Percentiles rank a stretch among this genome's conserved stretches.
These are phyloP conservation scores for Dendrolimus punctatus DNA, from an alignment of 1,140 invertebrate genomes.

Conservation along the genomic window DNA sequence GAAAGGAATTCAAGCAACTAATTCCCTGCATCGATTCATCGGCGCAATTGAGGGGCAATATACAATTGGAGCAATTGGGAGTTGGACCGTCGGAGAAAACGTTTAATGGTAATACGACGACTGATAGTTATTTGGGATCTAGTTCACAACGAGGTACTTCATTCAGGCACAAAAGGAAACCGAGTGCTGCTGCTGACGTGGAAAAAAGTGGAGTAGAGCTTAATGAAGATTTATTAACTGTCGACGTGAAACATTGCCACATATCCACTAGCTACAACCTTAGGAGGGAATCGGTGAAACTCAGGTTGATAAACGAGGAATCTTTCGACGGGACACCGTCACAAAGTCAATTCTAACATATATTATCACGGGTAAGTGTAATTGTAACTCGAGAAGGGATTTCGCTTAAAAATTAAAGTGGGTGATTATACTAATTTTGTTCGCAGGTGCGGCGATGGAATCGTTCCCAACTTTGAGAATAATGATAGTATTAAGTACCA, in stretches of 20 bases:
- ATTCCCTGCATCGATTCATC: constrained; percentile 81
- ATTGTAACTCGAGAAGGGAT: not conserved
- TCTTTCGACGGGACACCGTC: constrained; percentile 50
- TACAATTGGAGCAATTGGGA: constrained; percentile 55
- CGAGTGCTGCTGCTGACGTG: constrained; percentile 57
- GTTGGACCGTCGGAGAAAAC: constrained; percentile 75
- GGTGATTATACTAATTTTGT: constrained; percentile 9
- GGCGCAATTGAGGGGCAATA: constrained; percentile 43
- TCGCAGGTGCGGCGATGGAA: constrained; percentile 42
- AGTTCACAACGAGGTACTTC: constrained; percentile 53
- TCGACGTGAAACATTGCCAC: constrained; percentile 63
- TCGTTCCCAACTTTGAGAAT: constrained; percentile 41
- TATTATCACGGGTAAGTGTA: constrained; percentile 46
- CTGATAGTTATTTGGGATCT: constrained; percentile 54
- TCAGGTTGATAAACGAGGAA: constrained; percentile 67
- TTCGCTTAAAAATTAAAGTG: not conserved
- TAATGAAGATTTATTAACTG: constrained; percentile 57
- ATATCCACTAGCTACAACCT: constrained; percentile 67
- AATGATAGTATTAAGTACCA: constrained; percentile 24
- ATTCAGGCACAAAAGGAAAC: constrained; percentile 61
- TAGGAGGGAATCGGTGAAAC: constrained; percentile 60
- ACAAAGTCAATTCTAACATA: constrained; percentile 64
- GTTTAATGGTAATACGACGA: constrained; percentile 80
- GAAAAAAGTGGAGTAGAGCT: constrained; percentile 65
- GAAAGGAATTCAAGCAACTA: constrained; percentile 95